Percentiles rank a stretch among this genome's conserved stretches.
Evolutionary conservation across 2,888 invertebrate genomes (phyloP).

Genomic region (Theretra japonica): DNA sequence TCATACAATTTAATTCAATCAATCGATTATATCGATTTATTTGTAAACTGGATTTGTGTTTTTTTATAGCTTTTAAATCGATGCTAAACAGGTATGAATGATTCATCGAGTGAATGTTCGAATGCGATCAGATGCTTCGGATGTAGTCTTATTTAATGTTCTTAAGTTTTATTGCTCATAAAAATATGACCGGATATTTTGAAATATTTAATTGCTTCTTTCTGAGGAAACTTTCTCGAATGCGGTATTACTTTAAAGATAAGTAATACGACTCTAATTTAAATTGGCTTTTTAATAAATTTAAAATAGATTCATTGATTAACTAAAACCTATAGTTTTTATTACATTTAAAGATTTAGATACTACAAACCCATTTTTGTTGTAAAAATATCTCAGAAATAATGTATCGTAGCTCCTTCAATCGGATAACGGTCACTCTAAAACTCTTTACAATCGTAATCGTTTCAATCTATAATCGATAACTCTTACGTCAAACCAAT

Average conservation of each 20-base stretch:
- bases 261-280: too few species aligned
- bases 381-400: not conserved
- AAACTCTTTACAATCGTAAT: not conserved
- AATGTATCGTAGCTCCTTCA: too few species aligned
- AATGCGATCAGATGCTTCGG: conserved; percentile 8
- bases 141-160: conserved; percentile 13
- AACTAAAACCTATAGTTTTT: too few species aligned
- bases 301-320: too few species aligned
- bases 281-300: too few species aligned
- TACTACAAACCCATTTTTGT: not conserved
- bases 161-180: conserved; percentile 8
- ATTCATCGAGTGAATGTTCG: conserved; percentile 17
- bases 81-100: conserved; percentile 11
- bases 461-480: conserved; percentile 11
- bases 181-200: conserved; percentile 20
- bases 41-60: conserved; percentile 20
- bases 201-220: conserved; percentile 19
- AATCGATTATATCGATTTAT: conserved; percentile 33
- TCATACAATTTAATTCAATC: conserved; percentile 33
- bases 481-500: not conserved
- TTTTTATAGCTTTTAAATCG: conserved; percentile 26
- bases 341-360: too few species aligned
- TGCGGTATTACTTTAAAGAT: not conserved
- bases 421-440: not conserved
- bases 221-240: not conserved